Evolutionary conservation across 2,797 vertebrate genomes (phyloP).

Genomic region (Tadarida brasiliensis): DNA sequence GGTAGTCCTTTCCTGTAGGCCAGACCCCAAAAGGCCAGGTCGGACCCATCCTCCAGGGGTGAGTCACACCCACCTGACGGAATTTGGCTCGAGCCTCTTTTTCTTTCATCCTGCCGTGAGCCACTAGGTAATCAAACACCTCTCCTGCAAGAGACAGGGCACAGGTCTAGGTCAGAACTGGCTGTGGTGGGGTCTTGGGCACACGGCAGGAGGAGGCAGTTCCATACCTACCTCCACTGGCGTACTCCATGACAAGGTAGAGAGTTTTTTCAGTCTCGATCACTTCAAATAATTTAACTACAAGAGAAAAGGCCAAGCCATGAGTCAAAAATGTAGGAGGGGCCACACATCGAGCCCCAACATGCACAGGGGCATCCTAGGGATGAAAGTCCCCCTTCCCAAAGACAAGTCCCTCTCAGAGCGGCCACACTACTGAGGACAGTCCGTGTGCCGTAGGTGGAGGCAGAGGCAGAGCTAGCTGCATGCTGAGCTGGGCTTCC

Average conservation of each 20-base stretch:
- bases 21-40: neutral
- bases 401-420: neutral
- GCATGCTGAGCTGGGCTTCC: neutral
- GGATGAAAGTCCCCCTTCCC: neutral
- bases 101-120: slow-evolving; percentile 97
- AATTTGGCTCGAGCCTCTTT: slow-evolving; percentile 97
- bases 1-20: neutral
- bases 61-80: slow-evolving; percentile 91
- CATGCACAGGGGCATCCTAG: neutral
- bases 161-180: neutral
- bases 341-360: fast-evolving
- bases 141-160: slow-evolving; percentile 89
- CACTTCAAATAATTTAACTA: slow-evolving; percentile 98
- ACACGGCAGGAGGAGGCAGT: neutral
- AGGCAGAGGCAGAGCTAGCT: neutral
- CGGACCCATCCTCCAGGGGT: neutral
- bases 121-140: slow-evolving; percentile 97
- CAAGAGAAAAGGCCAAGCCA: slow-evolving; percentile 51
- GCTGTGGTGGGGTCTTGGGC: neutral
- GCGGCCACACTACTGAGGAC: neutral
- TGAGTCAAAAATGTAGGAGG: neutral
- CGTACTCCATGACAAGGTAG: slow-evolving; percentile 98
- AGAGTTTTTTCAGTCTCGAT: slow-evolving; percentile 97
- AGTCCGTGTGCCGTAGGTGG: neutral
- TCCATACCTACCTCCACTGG: slow-evolving; percentile 90